Evolutionary conservation across 2,797 vertebrate genomes (phyloP).

Genomic region (Pangasius macronema): DNA sequence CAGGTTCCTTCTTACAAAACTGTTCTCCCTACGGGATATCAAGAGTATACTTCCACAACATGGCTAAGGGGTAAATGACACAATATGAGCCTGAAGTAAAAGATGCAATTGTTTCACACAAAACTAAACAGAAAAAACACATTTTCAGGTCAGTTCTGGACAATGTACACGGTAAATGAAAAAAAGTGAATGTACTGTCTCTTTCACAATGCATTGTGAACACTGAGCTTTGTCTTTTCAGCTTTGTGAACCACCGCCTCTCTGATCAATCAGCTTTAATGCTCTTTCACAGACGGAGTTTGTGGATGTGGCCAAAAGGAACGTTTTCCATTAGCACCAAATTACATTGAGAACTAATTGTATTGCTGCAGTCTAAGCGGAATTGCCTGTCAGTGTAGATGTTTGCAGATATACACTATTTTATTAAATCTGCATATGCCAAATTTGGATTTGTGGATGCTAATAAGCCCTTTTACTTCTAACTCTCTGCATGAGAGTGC

Average conservation of each 20-base stretch:
- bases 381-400: slow-evolving; percentile 20
- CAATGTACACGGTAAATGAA: slow-evolving; percentile 9
- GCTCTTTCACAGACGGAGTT: slow-evolving; percentile 20
- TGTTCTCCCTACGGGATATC: slow-evolving; percentile 22
- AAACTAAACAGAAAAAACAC: slow-evolving; percentile 22
- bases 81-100: slow-evolving; percentile 13
- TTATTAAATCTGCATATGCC: slow-evolving; percentile 16
- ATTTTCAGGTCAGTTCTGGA: slow-evolving; percentile 26
- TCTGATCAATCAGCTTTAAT: slow-evolving; percentile 25
- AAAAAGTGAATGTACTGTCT: slow-evolving; percentile 40
- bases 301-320: slow-evolving; percentile 43
- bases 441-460: slow-evolving; percentile 4
- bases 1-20: slow-evolving; percentile 36
- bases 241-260: slow-evolving; percentile 7
- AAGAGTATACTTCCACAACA: slow-evolving; percentile 24
- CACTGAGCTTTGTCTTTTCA: slow-evolving; percentile 35
- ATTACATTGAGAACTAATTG: slow-evolving; percentile 39
- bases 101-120: neutral
- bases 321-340: slow-evolving; percentile 37
- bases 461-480: slow-evolving; percentile 19
- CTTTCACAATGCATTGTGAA: slow-evolving; percentile 24
- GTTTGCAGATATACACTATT: slow-evolving; percentile 36
- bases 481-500: slow-evolving; percentile 36
- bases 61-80: slow-evolving; percentile 14
- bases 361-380: slow-evolving; percentile 23